These are phyloP conservation scores for Ataeniobius toweri DNA, from an alignment of 2,797 vertebrate genomes.

Conservation along the genomic window DNA sequence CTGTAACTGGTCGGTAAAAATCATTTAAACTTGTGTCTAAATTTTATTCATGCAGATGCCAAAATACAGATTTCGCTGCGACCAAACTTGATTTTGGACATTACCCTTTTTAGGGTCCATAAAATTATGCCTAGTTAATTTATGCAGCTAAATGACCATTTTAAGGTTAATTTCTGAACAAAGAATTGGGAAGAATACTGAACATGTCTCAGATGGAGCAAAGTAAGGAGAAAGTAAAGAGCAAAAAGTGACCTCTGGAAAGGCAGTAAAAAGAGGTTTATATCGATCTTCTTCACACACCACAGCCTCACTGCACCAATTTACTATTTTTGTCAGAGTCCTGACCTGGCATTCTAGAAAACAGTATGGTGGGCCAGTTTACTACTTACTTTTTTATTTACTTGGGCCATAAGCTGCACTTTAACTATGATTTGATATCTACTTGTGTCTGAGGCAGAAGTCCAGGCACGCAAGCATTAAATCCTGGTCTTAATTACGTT, in stretches of 20 bases:
- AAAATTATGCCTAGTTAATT: not conserved
- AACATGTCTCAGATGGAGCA: not conserved
- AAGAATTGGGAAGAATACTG: not conserved
- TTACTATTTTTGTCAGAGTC: not conserved
- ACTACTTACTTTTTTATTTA: not conserved
- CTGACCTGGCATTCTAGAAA: not conserved
- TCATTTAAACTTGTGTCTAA: not conserved
- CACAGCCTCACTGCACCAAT: not conserved
- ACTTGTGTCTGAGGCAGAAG: no score
- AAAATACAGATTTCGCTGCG: not conserved
- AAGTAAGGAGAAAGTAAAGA: not conserved
- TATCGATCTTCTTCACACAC: not conserved
- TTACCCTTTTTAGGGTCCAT: not conserved
- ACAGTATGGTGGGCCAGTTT: not conserved
- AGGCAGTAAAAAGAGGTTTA: not conserved
- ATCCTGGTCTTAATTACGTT: no score
- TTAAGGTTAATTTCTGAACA: not conserved
- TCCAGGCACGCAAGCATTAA: no score
- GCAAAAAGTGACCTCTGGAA: not conserved
- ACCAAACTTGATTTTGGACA: not conserved
- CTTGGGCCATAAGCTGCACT: no score
- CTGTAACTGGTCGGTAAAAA: not conserved
- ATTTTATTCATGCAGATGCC: not conserved
- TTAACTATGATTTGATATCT: no score
- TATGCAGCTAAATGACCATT: not conserved